A percentile compares a stretch with the other conserved stretches of the same genome.
Evolutionary conservation across 2,797 vertebrate genomes (phyloP).

Genomic region (Nannoperca obscura): DNA sequence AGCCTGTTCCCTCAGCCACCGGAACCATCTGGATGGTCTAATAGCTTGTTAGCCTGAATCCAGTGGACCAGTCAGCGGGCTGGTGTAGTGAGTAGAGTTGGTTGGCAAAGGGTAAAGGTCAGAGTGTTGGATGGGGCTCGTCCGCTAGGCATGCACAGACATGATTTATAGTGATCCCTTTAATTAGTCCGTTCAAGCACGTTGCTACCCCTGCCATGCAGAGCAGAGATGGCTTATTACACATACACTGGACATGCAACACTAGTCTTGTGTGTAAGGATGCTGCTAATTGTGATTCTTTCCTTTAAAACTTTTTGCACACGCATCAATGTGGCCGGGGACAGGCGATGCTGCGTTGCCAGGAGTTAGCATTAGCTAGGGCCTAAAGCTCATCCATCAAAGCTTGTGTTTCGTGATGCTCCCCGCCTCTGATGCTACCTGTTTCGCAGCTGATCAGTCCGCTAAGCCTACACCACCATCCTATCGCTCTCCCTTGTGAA

Average conservation of each 20-base stretch:
- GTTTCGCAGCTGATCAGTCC: conserved; percentile 51
- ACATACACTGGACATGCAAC: conserved; percentile 43
- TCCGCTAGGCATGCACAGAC: conserved; percentile 52
- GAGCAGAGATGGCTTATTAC: conserved; percentile 56
- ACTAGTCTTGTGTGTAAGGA: conserved; percentile 20
- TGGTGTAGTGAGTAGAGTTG: conserved; percentile 47
- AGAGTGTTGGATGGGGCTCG: conserved; percentile 46
- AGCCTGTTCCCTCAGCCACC: conserved; percentile 50
- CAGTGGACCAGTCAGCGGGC: conserved; percentile 47
- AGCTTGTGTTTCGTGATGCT: conserved; percentile 34
- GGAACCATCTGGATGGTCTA: conserved; percentile 69
- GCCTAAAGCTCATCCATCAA: conserved; percentile 66
- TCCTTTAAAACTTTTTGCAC: conserved; percentile 4
- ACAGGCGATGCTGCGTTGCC: conserved; percentile 26
- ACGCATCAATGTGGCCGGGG: conserved; percentile 24
- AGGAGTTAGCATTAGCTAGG: conserved; percentile 50
- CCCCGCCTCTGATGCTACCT: conserved; percentile 43
- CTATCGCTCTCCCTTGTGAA: conserved; percentile 44
- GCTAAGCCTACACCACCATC: conserved; percentile 28
- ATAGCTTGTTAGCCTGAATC: conserved; percentile 68
- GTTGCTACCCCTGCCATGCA: conserved; percentile 65
- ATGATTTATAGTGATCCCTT: conserved; percentile 78
- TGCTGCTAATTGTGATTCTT: not conserved
- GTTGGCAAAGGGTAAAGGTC: conserved; percentile 71
- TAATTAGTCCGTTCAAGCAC: conserved; percentile 77